Evolutionary conservation across 1,140 invertebrate species (phyloP).

Genomic region (Eulimnadia texana): DNA sequence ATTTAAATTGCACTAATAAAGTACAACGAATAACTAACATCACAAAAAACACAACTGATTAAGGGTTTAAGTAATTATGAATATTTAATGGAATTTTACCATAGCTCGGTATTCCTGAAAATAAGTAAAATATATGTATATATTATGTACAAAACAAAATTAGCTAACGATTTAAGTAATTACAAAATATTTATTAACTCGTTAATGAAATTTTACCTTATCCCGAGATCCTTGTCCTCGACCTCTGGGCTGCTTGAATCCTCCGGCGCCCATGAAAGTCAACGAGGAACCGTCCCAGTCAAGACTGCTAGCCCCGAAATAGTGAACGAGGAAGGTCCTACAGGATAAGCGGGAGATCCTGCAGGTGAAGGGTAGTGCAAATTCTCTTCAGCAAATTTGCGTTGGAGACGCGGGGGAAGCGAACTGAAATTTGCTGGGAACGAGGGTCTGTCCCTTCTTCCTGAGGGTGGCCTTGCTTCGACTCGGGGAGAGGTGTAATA

Average conservation of each 20-base stretch:
- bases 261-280: not conserved
- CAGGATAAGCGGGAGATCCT: not conserved
- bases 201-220: not conserved
- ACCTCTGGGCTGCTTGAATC: conserved; percentile 1
- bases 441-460: not conserved
- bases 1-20: too few relatives aligned
- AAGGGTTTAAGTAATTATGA: too few relatives aligned
- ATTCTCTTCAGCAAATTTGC: conserved; percentile 1
- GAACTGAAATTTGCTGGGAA: conserved; percentile 9
- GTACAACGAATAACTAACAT: too few relatives aligned
- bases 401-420: conserved; percentile 8
- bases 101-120: too few relatives aligned
- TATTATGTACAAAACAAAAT: too few relatives aligned
- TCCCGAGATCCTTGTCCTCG: not conserved
- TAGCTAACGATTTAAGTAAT: not conserved
- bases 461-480: not conserved
- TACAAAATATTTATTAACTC: too few relatives aligned
- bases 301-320: too few relatives aligned
- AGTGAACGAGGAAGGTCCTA: not conserved
- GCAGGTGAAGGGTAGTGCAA: not conserved
- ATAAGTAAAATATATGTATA: too few relatives aligned
- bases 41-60: too few relatives aligned
- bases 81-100: too few relatives aligned
- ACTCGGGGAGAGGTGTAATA: too few relatives aligned
- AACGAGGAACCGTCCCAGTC: conserved; percentile 10